phyloP scores from a whole-genome alignment of 1,140 invertebrate genomes.

The Drosophila willistoni region DNA sequence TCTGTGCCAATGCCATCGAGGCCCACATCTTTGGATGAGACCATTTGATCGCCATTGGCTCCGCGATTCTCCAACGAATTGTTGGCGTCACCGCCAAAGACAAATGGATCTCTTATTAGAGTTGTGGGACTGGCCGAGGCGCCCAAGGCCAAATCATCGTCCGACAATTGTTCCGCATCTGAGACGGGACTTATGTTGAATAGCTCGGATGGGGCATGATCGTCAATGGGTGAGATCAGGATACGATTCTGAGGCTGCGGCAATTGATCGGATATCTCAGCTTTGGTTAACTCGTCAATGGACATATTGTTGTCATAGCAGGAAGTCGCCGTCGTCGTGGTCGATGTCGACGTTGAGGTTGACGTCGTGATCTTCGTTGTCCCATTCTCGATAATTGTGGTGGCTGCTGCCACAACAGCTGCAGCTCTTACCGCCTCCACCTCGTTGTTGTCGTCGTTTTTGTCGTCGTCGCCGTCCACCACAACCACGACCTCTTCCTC shows the following conservation, averaged over 20 bases:
- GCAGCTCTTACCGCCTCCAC: constrained; percentile 12
- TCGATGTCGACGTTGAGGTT: neutral
- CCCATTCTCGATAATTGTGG: constrained; percentile 1
- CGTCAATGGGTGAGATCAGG: constrained; percentile 53
- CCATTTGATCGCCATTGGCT: constrained; percentile 35
- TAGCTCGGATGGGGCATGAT: constrained; percentile 49
- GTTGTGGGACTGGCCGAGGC: constrained; percentile 85
- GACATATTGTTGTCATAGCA: constrained; percentile 23
- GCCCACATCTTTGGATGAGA: constrained; percentile 15
- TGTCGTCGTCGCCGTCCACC: constrained; percentile 3
- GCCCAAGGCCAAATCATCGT: constrained; percentile 84
- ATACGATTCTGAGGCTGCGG: constrained; percentile 37
- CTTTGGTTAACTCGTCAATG: constrained; percentile 48
- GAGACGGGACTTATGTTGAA: constrained; percentile 75
- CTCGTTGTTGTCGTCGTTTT: neutral
- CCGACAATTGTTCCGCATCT: constrained; percentile 71
- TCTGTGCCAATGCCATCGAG: constrained; percentile 15
- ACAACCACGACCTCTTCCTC: constrained; percentile 17
- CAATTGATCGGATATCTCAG: constrained; percentile 47
- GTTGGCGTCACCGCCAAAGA: constrained; percentile 35
- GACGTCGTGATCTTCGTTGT: neutral
- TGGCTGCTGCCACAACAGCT: constrained; percentile 3
- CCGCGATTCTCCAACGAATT: constrained; percentile 8
- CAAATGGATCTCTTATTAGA: constrained; percentile 41
- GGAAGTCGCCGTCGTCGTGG: neutral